Conservation (phyloP, 2,888 invertebrate genomes). For the Heliconius charithonia region DNA sequence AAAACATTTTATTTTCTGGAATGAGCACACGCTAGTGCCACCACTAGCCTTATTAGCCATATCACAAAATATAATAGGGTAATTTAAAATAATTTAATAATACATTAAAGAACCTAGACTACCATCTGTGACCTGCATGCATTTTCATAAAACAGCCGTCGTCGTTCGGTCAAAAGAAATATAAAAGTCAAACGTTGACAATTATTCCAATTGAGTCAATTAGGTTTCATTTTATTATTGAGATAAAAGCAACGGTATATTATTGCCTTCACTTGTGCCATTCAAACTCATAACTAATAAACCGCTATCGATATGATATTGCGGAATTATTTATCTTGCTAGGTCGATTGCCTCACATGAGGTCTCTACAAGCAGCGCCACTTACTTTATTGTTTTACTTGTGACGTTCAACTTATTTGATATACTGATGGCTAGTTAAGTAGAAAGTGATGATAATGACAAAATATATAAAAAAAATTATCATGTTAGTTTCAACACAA, state of each 20-base stretch:
- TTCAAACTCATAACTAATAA: conserved; percentile 43
- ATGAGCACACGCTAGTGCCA: too few species aligned
- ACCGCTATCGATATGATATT: conserved; percentile 39
- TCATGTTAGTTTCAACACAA: background rate
- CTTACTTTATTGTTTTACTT: conserved; percentile 46
- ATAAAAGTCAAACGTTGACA: conserved; percentile 26
- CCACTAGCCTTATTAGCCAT: too few species aligned
- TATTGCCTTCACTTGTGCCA: conserved; percentile 33
- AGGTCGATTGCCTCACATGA: conserved; percentile 44
- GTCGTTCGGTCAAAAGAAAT: conserved; percentile 24
- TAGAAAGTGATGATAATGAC: background rate
- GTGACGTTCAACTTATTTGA: conserved; percentile 37
- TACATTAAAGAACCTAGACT: background rate
- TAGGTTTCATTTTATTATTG: conserved; percentile 35
- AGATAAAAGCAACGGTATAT: conserved; percentile 35
- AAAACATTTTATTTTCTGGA: too few species aligned
- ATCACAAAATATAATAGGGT: too few species aligned
- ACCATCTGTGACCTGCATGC: conserved; percentile 1
- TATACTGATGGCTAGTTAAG: background rate
- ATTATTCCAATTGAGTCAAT: conserved; percentile 38
- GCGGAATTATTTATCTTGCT: conserved; percentile 41
- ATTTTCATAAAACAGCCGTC: conserved; percentile 12
- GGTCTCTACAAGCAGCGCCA: conserved; percentile 39
- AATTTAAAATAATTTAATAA: background rate
- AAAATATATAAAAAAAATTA: background rate